These are phyloP conservation scores for Megaceryle torquata DNA, from an alignment of 2,113 vertebrate genomes.

Conservation along the genomic window DNA sequence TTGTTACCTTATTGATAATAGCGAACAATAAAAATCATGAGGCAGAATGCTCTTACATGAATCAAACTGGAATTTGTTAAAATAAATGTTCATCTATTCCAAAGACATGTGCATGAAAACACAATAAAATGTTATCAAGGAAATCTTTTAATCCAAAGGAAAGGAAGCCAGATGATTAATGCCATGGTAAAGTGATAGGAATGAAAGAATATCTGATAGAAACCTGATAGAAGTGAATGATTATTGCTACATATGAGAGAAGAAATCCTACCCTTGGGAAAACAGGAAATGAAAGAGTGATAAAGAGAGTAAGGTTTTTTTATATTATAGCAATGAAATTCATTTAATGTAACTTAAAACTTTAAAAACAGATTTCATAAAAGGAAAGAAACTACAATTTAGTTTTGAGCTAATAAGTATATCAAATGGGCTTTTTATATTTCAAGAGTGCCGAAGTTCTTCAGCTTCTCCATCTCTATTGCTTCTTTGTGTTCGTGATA, in stretches of 20 bases:
- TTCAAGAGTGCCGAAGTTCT: background rate
- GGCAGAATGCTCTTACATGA: background rate
- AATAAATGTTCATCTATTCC: background rate
- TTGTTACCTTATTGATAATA: background rate
- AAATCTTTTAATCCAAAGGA: background rate
- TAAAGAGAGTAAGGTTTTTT: background rate
- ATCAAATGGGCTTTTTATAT: background rate
- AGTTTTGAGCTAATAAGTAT: background rate
- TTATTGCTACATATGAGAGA: background rate
- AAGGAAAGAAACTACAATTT: background rate
- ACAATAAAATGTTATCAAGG: background rate
- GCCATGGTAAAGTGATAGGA: background rate
- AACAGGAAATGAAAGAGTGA: conserved; percentile 7
- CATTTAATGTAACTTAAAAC: background rate
- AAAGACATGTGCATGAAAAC: background rate
- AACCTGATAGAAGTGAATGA: background rate
- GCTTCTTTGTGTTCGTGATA: background rate
- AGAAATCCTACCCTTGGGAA: background rate
- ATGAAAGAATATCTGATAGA: background rate
- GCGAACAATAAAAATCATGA: background rate
- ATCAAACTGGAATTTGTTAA: background rate
- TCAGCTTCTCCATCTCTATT: background rate
- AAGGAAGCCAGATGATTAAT: background rate
- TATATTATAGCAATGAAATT: background rate
- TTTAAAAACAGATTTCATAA: background rate